Base-by-base conservation (phyloP, 2,888 invertebrate species). In the Lymantria monacha region DNA sequence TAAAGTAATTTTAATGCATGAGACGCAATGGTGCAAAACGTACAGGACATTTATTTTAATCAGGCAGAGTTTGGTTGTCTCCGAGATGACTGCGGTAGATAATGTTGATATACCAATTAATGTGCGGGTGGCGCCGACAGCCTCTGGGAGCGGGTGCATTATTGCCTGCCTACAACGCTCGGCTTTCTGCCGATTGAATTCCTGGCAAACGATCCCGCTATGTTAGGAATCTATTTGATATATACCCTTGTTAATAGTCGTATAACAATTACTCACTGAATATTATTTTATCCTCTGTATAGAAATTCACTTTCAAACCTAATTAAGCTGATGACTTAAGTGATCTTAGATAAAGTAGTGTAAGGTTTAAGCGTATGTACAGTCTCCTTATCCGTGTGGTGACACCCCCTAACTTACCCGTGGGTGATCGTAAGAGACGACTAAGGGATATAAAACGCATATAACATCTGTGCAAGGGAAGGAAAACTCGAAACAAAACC, bases 61-160 rank as follows among this genome's bases (percentile, higher is more conserved):
- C 63, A 59, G 59, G 61, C 61, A 55, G 49, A 57, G 54, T 55
- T 51, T 57, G 52, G 56, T 61, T 60, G 53, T 53, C 57, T 61
- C 51, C 46, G 58, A 64, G 63, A 68, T 72, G 67, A 71, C 63
- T 66, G 69, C 67, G 59, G 66, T 64, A 72, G 72, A 77, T 75
- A 33, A 77, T 74, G 75, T 74, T 79, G 72, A 80, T 76, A 72
- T 72, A 71, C 77, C 76, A 76, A 81, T 82, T 83, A 79, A 77
- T 70, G 72, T 70, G 65, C 64, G 72, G 64, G 63, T 65, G 74
- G 69, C 58, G 64, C 60, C 61, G 66, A 61, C 67, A 66, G 61
- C 54, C 61, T 52, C 53, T 59, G 9, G 9, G 55, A 65, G 67
- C 65, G 53, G 63, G 63, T 63, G 71, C 66, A 74, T 74, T 75